Conservation (phyloP, 2,797 vertebrate genomes). For the Oreochromis grahami region DNA sequence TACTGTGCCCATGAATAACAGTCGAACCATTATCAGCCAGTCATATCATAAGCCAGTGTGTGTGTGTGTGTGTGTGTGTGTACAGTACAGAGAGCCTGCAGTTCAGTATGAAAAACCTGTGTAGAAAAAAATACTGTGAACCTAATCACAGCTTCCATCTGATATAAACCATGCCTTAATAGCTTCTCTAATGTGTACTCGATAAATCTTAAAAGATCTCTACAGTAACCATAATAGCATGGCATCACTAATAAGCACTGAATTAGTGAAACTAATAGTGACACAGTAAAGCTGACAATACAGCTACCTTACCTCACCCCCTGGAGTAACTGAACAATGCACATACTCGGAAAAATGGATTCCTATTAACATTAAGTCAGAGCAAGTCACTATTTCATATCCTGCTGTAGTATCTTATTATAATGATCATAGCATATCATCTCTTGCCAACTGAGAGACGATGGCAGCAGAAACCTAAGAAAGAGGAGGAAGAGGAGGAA, state of each 20-base stretch:
- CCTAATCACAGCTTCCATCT: neutral
- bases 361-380: neutral
- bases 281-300: neutral
- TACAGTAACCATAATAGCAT: neutral
- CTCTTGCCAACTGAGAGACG: neutral
- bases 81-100: conserved; percentile 11
- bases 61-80: neutral
- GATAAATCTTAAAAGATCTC: neutral
- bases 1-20: conserved; percentile 61
- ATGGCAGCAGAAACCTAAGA: neutral
- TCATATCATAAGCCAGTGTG: conserved; percentile 17
- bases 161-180: neutral
- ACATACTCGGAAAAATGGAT: neutral
- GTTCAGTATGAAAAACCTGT: neutral
- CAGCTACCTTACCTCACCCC: neutral
- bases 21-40: conserved; percentile 41
- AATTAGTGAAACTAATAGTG: conserved; percentile 38
- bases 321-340: neutral
- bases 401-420: neutral
- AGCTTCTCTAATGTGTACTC: conserved; percentile 11
- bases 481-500: neutral
- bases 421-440: neutral
- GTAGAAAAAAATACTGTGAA: neutral
- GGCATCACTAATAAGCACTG: conserved; percentile 8
- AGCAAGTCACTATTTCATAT: neutral